Evolutionary conservation across 2,113 vertebrate species (phyloP).

Genomic region (Piaya cayana): DNA sequence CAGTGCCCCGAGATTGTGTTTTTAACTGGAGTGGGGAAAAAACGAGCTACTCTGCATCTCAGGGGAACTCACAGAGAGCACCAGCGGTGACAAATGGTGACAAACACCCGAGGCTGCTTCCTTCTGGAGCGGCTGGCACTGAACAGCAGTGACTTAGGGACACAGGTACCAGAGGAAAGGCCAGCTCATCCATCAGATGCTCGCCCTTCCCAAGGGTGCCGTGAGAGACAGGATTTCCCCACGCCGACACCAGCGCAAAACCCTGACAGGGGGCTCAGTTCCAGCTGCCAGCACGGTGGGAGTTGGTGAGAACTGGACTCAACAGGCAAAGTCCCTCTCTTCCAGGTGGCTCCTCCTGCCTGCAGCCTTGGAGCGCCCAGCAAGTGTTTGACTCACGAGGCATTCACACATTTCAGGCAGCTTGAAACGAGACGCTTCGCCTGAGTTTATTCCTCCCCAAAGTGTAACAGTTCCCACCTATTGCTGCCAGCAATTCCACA

Average conservation of each 20-base stretch:
- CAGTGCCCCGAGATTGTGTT: background rate
- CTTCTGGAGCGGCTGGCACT: background rate
- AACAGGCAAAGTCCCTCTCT: background rate
- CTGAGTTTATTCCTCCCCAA: background rate
- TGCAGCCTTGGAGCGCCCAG: background rate
- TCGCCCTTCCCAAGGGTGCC: background rate
- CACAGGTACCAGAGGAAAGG: background rate
- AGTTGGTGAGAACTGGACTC: fast-evolving
- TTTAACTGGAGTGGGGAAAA: background rate
- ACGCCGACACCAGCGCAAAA: background rate
- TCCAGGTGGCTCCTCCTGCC: background rate
- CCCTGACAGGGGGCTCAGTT: background rate
- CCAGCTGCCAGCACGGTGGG: background rate
- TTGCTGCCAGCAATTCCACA: background rate
- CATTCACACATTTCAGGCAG: background rate
- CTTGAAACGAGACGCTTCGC: background rate
- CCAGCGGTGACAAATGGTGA: fast-evolving
- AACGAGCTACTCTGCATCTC: background rate
- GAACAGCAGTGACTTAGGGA: background rate
- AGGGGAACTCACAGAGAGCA: background rate
- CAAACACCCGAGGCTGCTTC: background rate
- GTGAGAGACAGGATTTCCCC: background rate
- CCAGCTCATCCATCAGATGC: background rate
- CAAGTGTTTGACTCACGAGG: background rate
- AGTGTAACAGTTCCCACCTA: background rate